Base-by-base conservation (phyloP, 2,797 vertebrate genomes). In the Graptemys geographica region DNA sequence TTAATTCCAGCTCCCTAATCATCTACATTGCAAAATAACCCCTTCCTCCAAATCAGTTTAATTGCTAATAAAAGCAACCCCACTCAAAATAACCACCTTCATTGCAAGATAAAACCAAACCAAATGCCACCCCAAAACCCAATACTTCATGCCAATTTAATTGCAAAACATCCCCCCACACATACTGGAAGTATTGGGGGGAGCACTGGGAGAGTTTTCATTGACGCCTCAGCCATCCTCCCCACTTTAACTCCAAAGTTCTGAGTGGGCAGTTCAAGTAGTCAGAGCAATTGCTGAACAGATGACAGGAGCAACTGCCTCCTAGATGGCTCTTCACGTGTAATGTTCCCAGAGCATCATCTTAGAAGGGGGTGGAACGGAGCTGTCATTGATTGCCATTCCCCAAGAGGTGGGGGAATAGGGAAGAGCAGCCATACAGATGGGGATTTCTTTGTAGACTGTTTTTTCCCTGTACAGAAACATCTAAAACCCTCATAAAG, bases 401-500 rank as follows among this genome's bases (percentile, higher is more conserved):
- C 27, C 44, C 12, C 3, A 52, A 41, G 15, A 91, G 9, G 8
- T 49, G 37, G 80, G 62, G 79, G 81, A 87, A n/a, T 4, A 1
- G 3, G 27, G n/a, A 79, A 37, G 6, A 47, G 27, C 7, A 47
- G 7, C 44, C 44, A 47, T 44, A 27, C 13, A 47, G 21, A 47
- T 47, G 44, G 59, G 10, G 0, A n/a, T 81, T 79, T 86, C 59
- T 86, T 9, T 49, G 16, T 88, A 47, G 49, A 80, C 8, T 13
- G 69, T 19, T 5, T 7, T 2, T 90, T 3, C 37, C 28, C 15
- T 62, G 21, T 33, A 6, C 18, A 56, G 59, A 89, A 90, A 79
- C 5, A 13, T 81, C 13, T 78, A 23, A 37, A 72, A 72, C 11
- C 19, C 8, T 5, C 5, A 0, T 0, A 25, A 1, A 25, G 11